Evolutionary conservation across 2,797 vertebrate species (phyloP).

Genomic region (Salarias fasciatus): DNA sequence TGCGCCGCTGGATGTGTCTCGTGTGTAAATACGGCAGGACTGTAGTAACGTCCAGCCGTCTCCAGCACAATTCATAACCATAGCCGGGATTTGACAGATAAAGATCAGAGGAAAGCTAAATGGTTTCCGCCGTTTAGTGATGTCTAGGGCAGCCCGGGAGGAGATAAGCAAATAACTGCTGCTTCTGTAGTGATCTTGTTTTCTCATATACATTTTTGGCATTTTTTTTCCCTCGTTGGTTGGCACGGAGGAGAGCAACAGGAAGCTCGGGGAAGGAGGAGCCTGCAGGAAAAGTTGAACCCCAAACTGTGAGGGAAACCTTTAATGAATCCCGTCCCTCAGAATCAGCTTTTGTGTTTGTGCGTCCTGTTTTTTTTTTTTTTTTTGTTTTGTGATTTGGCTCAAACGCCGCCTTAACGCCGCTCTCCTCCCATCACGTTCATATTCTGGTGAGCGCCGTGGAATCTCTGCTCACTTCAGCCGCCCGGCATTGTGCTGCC

Average conservation of each 20-base stretch:
- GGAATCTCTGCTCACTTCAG: slow-evolving; percentile 13
- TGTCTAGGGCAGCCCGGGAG: slow-evolving; percentile 49
- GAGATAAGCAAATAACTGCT: slow-evolving; percentile 50
- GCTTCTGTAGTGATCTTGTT: slow-evolving; percentile 21
- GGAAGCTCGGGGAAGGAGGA: slow-evolving; percentile 3
- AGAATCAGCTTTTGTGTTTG: no score
- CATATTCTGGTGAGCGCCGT: not conserved
- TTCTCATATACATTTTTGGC: slow-evolving; percentile 40
- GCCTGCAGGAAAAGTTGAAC: no score
- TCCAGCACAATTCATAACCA: no score
- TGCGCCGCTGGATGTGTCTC: no score
- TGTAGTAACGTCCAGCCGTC: no score
- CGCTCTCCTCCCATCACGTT: no score
- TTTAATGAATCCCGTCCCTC: no score
- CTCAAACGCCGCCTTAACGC: no score
- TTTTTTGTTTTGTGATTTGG: no score
- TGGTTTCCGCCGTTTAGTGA: slow-evolving; percentile 70
- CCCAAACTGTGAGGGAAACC: no score
- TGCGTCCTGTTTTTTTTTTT: no score
- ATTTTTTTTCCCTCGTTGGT: slow-evolving; percentile 49
- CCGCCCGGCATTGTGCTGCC: slow-evolving; percentile 16
- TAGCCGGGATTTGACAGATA: slow-evolving; percentile 72
- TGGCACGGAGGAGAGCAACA: slow-evolving; percentile 21
- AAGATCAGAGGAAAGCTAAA: slow-evolving; percentile 69
- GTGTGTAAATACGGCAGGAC: no score